These are phyloP conservation scores for Tachina fera DNA, from an alignment of 2,888 invertebrate genomes.

Conservation along the genomic window DNA sequence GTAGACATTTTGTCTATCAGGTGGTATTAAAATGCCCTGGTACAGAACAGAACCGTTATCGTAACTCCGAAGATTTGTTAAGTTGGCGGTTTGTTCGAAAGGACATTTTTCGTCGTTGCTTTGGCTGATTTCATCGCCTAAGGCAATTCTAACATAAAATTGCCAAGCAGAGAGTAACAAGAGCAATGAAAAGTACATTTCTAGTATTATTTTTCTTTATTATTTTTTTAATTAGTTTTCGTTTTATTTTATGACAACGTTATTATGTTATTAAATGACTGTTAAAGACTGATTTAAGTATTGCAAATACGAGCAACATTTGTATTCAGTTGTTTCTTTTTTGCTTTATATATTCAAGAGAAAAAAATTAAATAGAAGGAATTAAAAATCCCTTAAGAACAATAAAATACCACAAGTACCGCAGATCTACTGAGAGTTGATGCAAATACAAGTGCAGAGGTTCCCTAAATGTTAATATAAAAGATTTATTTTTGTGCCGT, in stretches of 20 bases:
- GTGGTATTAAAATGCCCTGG: constrained; percentile 74
- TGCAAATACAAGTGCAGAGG: constrained; percentile 26
- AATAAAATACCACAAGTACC: constrained; percentile 67
- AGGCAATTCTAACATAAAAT: neutral
- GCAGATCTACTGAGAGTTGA: constrained; percentile 17
- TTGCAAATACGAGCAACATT: constrained; percentile 1
- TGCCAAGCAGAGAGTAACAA: neutral
- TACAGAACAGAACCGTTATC: constrained; percentile 75
- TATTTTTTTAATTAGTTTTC: neutral
- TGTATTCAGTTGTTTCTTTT: neutral
- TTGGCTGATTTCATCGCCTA: neutral
- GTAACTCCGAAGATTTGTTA: constrained; percentile 70
- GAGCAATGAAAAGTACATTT: constrained; percentile 24
- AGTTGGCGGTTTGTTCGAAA: constrained; percentile 74
- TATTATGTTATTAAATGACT: constrained; percentile 30
- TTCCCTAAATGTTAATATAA: neutral
- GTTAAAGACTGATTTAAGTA: constrained; percentile 45
- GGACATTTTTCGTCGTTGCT: constrained; percentile 62
- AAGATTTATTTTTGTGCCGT: neutral
- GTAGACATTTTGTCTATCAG: constrained; percentile 68
- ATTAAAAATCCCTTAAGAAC: constrained; percentile 53
- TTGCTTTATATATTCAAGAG: constrained; percentile 24
- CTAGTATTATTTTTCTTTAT: neutral
- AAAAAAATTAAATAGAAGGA: constrained; percentile 19
- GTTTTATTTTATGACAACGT: constrained; percentile 25